A percentile compares a stretch with the other conserved stretches of the same genome.
Evolutionary conservation across 2,113 vertebrate species (phyloP).

Genomic region (Copsychus sechellarum): DNA sequence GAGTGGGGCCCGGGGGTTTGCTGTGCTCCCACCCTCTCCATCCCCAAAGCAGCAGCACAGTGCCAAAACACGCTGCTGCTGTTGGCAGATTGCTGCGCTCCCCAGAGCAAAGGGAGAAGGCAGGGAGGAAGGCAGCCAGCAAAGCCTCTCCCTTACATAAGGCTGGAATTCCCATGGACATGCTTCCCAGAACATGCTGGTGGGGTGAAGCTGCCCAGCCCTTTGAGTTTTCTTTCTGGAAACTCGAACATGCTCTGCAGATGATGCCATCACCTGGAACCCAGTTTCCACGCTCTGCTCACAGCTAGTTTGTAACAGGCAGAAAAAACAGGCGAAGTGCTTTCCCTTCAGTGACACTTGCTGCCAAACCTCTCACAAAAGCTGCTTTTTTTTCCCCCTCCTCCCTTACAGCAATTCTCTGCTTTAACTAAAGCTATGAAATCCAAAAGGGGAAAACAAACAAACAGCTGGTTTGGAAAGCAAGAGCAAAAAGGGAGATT

Average conservation of each 20-base stretch:
- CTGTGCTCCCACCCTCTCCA: neutral
- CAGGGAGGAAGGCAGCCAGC: slow-evolving; percentile 1
- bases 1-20: fast-evolving
- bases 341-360: neutral
- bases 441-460: slow-evolving; percentile 46
- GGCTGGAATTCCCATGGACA: neutral
- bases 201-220: neutral
- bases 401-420: neutral
- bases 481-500: neutral
- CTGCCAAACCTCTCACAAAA: slow-evolving; percentile 48
- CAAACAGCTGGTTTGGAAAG: slow-evolving; percentile 53
- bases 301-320: neutral
- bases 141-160: neutral
- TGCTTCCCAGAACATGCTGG: neutral
- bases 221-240: neutral
- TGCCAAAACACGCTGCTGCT: neutral
- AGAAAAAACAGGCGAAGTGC: neutral
- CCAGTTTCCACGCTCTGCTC: neutral
- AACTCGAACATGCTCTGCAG: fast-evolving
- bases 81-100: neutral
- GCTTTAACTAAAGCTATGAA: neutral
- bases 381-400: neutral
- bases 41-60: neutral
- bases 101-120: neutral
- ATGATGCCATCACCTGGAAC: fast-evolving